These are phyloP conservation scores for Aphelinus certus DNA, from an alignment of 1,140 invertebrate genomes.

Conservation along the genomic window DNA sequence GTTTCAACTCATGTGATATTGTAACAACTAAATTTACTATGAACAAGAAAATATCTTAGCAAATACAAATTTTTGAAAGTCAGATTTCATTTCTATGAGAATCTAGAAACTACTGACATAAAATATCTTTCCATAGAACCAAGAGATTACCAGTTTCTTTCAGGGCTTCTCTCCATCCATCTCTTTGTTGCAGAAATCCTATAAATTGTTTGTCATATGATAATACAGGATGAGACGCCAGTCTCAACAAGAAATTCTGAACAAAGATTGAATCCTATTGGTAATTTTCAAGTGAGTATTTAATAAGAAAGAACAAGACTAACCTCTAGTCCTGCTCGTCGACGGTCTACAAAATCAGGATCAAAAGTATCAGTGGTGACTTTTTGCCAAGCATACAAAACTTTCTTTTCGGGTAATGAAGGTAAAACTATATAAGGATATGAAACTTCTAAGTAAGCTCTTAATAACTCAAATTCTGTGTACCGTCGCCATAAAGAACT, in stretches of 20 bases:
- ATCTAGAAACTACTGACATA: too few species aligned
- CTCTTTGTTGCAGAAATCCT: conserved; percentile 77
- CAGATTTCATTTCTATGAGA: neutral
- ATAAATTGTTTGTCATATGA: conserved; percentile 81
- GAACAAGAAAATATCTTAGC: too few species aligned
- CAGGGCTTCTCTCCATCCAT: conserved; percentile 80
- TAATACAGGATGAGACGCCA: conserved; percentile 79
- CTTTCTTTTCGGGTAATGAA: conserved; percentile 84
- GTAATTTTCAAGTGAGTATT: conserved; percentile 19
- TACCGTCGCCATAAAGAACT: conserved; percentile 83
- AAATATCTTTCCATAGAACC: too few species aligned
- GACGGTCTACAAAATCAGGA: conserved; percentile 85
- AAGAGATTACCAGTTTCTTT: conserved; percentile 73
- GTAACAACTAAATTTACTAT: too few species aligned
- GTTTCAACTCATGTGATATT: too few species aligned
- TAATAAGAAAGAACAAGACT: conserved; percentile 25
- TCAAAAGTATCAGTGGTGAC: conserved; percentile 81
- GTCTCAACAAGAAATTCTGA: conserved; percentile 79
- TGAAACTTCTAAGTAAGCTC: conserved; percentile 78
- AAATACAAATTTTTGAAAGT: too few species aligned
- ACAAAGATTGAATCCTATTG: conserved; percentile 29
- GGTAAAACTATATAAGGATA: conserved; percentile 84
- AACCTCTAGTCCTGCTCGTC: conserved; percentile 81
- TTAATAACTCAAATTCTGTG: conserved; percentile 84
- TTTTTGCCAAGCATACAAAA: conserved; percentile 84